Percentiles rank a stretch among this genome's conserved stretches.
Evolutionary conservation across 2,888 invertebrate species (phyloP).

Genomic region (Lochmaea crataegi): DNA sequence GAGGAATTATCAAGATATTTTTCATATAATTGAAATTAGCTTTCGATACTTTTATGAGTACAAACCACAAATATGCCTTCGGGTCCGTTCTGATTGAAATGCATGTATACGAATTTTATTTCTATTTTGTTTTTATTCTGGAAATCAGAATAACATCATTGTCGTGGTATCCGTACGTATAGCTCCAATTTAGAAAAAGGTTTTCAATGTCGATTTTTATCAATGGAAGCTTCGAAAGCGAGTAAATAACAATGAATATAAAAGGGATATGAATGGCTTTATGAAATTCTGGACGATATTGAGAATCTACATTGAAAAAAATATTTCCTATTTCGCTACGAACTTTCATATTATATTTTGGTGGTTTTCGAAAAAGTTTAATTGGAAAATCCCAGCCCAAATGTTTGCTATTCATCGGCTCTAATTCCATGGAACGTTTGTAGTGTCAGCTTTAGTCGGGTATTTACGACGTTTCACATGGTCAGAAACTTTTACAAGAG

Average conservation of each 20-base stretch:
- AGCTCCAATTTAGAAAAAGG: constrained; percentile 36
- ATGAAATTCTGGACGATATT: constrained; percentile 24
- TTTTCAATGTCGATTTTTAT: constrained; percentile 43
- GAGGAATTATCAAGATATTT: no score
- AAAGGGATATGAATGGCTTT: constrained; percentile 40
- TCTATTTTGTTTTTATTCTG: constrained; percentile 44
- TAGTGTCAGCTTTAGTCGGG: no score
- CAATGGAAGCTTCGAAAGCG: constrained; percentile 30
- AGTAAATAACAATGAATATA: constrained; percentile 45
- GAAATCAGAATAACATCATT: constrained; percentile 37
- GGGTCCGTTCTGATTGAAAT: constrained; percentile 38
- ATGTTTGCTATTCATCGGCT: no score
- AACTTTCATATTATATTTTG: no score
- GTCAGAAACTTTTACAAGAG: no score
- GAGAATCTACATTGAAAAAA: constrained; percentile 6
- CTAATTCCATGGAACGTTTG: no score
- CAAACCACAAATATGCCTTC: constrained; percentile 35
- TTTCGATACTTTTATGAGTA: not conserved
- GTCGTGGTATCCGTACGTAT: constrained; percentile 41
- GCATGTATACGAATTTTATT: constrained; percentile 40
- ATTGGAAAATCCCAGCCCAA: no score
- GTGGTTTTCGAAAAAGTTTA: no score
- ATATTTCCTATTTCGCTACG: not conserved
- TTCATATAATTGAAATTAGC: not conserved
- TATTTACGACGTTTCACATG: no score